Base-by-base conservation (phyloP, 1,140 invertebrate genomes). In the Brachionus manjavacas region DNA sequence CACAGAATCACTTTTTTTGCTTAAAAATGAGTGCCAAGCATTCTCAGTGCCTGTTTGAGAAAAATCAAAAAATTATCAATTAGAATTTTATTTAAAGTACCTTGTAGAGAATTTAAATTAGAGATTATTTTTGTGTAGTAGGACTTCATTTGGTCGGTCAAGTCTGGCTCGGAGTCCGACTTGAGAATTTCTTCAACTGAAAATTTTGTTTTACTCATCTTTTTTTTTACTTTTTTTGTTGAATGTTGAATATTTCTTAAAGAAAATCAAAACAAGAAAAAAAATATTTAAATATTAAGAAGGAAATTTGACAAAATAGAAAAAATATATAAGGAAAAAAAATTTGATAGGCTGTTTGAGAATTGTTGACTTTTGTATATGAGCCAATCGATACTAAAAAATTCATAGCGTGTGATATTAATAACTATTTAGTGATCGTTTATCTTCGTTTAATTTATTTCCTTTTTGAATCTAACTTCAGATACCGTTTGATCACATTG, bases 161-260 rank as follows among this genome's bases (percentile, higher is more conserved):
- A n/a, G 46, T 76, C 72, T 4, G 39, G 31, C 41, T 76, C 41
- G 9, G 20, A 25, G 8, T 20, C 43, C 12, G 41, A 9, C 25
- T 76, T 76, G 3, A 76, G 20, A 25, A 76, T 76, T 28, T 76
- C 72, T 25, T 76, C 72, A 12, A 76, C 43, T 1, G 72, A 76
- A 76, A 76, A 76, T 49, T 76, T 76, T 9, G 16, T 76, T 76
- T 49, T 76, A 49, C 72, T 76, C 72, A 76, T 76, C 31, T 35
- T 35, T 35, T 43, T 49, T 25, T 49, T 9, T 76, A 3, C 6
- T 31, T 35, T 43, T 49, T 49, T 49, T 20, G 52, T 20, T 76
- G 14, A 1, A 11, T 20, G 8, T 52, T 28, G 20, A 76, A 76
- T 46, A 76, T 76, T 49, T 76, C 43, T 76, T 76, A 39, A 72